Evolutionary conservation across 2,113 vertebrate species (phyloP).

Genomic region (Typhlomys cinereus): DNA sequence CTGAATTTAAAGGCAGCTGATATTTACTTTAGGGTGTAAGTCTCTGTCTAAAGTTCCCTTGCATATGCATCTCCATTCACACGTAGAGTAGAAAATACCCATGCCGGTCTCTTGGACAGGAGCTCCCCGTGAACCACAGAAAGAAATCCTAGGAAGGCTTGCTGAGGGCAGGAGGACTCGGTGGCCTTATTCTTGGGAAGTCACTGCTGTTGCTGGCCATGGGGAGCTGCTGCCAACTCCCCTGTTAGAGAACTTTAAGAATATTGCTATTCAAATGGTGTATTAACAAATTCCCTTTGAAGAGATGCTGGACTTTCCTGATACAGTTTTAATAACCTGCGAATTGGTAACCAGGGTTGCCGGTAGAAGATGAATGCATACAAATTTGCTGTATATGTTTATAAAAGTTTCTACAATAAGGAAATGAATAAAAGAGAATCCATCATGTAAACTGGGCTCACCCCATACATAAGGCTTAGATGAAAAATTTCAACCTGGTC

Average conservation of each 20-base stretch:
- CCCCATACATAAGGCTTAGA: too few species aligned
- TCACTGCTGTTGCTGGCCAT: background rate
- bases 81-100: fast-evolving
- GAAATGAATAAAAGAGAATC: too few species aligned
- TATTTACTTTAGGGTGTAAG: background rate
- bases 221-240: background rate
- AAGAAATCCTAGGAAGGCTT: background rate
- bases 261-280: background rate
- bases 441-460: too few species aligned
- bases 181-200: background rate
- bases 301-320: background rate
- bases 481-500: too few species aligned
- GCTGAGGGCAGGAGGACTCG: background rate
- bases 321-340: background rate
- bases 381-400: too few species aligned
- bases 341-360: too few species aligned
- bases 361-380: too few species aligned
- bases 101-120: background rate
- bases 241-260: background rate
- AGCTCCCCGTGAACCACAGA: background rate
- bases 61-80: fast-evolving
- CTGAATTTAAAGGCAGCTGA: background rate
- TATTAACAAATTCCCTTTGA: background rate
- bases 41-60: background rate
- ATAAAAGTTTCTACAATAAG: too few species aligned